Evolutionary conservation across 2,113 vertebrate genomes (phyloP).

Genomic region (Vicugna pacos): DNA sequence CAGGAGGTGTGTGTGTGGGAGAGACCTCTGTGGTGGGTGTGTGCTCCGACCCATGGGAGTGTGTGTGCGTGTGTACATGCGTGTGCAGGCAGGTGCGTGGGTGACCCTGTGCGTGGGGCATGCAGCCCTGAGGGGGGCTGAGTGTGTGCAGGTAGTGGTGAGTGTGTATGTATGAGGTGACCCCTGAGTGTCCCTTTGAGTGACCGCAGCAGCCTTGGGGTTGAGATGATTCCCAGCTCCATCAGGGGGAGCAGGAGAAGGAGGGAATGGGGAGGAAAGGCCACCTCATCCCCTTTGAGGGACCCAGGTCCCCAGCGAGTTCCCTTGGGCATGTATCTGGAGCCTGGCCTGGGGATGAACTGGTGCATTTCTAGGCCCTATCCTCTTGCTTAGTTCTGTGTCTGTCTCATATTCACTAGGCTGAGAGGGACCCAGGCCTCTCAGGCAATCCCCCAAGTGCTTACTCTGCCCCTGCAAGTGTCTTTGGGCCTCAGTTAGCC

Average conservation of each 20-base stretch:
- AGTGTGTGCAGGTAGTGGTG: neutral
- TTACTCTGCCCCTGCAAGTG: neutral
- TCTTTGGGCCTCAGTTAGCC: neutral
- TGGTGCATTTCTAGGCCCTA: neutral
- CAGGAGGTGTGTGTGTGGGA: neutral
- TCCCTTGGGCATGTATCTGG: neutral
- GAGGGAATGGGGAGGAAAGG: neutral
- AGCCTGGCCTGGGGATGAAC: neutral
- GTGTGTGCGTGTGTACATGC: neutral
- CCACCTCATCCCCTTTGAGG: neutral
- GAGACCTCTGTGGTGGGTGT: constrained; percentile 51
- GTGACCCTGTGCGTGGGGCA: neutral
- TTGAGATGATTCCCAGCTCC: neutral
- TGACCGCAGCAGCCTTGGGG: neutral
- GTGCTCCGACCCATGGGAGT: neutral
- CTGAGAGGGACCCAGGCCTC: neutral
- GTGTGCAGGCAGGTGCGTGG: neutral
- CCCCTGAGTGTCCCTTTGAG: constrained; percentile 30
- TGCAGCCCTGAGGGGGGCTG: neutral
- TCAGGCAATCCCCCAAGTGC: neutral
- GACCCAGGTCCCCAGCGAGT: neutral
- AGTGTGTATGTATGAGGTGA: neutral
- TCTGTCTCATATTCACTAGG: neutral
- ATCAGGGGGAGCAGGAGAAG: neutral
- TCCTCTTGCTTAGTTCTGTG: neutral